A percentile compares a stretch with the other conserved stretches of the same genome.
Evolutionary conservation across 2,888 invertebrate species (phyloP).

Genomic region (Leptura quadrifasciata): DNA sequence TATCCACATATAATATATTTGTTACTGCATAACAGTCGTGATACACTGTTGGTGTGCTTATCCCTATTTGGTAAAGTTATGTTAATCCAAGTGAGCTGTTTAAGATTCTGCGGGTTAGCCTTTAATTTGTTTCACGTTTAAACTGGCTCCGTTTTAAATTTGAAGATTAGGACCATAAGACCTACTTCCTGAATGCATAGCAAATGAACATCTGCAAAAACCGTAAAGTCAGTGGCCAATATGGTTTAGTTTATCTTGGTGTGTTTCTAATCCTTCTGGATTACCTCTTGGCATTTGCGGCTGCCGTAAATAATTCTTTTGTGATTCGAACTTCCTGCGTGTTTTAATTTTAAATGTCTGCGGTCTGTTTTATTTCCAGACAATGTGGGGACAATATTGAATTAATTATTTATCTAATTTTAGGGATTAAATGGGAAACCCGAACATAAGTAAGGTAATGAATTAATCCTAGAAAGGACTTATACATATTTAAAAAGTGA

Average conservation of each 20-base stretch:
- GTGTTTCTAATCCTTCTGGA: slow-evolving; percentile 46
- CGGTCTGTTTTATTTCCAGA: slow-evolving; percentile 16
- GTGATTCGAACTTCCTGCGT: slow-evolving; percentile 46
- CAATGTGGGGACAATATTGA: slow-evolving; percentile 17
- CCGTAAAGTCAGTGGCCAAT: slow-evolving; percentile 41
- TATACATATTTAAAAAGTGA: too few species aligned
- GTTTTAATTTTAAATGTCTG: slow-evolving; percentile 43
- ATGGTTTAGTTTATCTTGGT: slow-evolving; percentile 46
- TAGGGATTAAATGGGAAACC: background rate
- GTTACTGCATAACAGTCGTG: background rate
- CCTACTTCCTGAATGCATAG: slow-evolving; percentile 50
- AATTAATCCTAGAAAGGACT: background rate
- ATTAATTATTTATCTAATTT: slow-evolving; percentile 26
- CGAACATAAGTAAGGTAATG: background rate
- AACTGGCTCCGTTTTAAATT: slow-evolving; percentile 48
- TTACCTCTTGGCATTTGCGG: slow-evolving; percentile 43
- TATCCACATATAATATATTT: background rate
- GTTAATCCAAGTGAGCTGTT: slow-evolving; percentile 39
- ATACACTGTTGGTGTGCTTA: slow-evolving; percentile 1
- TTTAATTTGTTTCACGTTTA: slow-evolving; percentile 42
- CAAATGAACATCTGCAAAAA: slow-evolving; percentile 54
- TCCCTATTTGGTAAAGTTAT: slow-evolving; percentile 28
- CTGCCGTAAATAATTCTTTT: slow-evolving; percentile 39
- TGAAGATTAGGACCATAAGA: slow-evolving; percentile 45
- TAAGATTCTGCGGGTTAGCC: slow-evolving; percentile 32